Conservation (phyloP, 1,140 invertebrate species). For the Delia radicum region DNA sequence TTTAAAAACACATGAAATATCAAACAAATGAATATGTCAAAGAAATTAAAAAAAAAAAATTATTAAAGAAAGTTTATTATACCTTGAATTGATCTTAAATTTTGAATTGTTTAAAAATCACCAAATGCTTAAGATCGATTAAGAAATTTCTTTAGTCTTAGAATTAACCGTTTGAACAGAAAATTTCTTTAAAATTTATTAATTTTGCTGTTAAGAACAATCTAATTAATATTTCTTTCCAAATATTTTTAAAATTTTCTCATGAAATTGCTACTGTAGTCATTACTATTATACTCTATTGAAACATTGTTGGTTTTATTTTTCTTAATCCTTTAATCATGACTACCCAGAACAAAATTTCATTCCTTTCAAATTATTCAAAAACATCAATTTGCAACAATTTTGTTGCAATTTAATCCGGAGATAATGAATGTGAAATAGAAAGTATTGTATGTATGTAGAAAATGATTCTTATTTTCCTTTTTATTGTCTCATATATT, state of each 20-base stretch:
- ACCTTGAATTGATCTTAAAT: not conserved
- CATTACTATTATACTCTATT: not conserved
- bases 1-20: not conserved
- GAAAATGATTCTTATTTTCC: too few species aligned
- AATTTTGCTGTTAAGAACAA: not conserved
- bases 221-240: not conserved
- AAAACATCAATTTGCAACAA: not conserved
- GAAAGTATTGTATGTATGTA: too few species aligned
- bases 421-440: too few species aligned
- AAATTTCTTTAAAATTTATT: not conserved
- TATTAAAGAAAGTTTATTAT: not conserved
- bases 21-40: not conserved
- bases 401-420: not conserved
- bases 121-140: not conserved
- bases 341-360: slow-evolving; percentile 10
- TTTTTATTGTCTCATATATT: too few species aligned
- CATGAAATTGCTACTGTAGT: slow-evolving; percentile 6
- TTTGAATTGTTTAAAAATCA: not conserved
- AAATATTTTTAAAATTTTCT: not conserved
- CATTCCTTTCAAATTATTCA: not conserved
- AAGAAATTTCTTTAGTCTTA: not conserved
- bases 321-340: slow-evolving; percentile 19
- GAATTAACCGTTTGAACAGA: not conserved
- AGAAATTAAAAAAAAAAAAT: not conserved
- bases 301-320: too few species aligned